phyloP scores from a whole-genome alignment of 2,888 invertebrate genomes.

The Caenorhabditis sp. region DNA sequence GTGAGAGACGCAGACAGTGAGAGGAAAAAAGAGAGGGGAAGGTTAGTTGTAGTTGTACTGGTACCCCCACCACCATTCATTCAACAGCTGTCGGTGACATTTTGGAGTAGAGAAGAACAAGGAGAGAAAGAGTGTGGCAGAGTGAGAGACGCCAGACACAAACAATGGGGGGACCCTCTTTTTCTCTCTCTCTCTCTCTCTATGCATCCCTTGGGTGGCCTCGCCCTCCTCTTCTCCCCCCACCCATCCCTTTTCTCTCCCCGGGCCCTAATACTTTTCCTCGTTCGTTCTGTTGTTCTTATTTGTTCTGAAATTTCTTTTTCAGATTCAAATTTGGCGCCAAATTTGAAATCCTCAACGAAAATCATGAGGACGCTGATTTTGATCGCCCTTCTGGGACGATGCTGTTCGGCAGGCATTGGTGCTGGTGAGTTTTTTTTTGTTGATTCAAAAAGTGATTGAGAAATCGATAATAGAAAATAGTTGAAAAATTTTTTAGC shows the following conservation, averaged over 20 bases:
- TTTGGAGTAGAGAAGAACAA: no score
- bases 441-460: not conserved
- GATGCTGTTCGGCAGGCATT: not conserved
- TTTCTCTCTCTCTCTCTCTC: not conserved
- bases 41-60: no score
- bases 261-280: not conserved
- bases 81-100: no score
- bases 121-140: no score
- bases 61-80: no score
- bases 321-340: constrained; percentile 7
- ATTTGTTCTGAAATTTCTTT: not conserved
- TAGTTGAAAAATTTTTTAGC: not conserved
- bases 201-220: not conserved
- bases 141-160: not conserved
- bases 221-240: not conserved
- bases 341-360: no score
- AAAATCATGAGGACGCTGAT: not conserved
- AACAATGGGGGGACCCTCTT: not conserved
- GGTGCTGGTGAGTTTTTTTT: constrained; percentile 1
- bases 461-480: not conserved
- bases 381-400: not conserved
- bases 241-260: not conserved
- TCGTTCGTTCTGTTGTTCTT: not conserved
- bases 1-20: constrained; percentile 1
- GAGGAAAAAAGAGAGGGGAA: no score